Evolutionary conservation across 2,888 invertebrate genomes (phyloP), one percentile per base, ranked within the genome.

Genomic region (Drosophila anceps): DNA sequence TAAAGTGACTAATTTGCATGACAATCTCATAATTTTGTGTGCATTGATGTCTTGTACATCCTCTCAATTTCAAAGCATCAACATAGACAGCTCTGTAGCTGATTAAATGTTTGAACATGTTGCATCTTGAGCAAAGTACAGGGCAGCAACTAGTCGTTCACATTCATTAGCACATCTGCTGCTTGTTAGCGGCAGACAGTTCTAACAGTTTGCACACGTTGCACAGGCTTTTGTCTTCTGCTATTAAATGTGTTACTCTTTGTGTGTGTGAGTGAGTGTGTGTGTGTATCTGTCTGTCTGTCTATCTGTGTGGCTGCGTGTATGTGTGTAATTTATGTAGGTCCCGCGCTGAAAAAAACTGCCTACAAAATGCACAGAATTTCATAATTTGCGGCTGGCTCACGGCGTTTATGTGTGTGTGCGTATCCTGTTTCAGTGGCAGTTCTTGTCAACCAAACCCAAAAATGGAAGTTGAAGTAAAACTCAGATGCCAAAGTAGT

Each of bases 301-400:
- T 24, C 8, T 27, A 4, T 27, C 7, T 2, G 4, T 3, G 18
- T 18, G 18, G 5, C 7, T 8, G 4, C 7, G n/a, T 46, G 43
- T 13, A 48, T 70, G 51, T 57, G 44, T 65, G 53, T 80, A 79
- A 76, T 79, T 77, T 76, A 76, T 80, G 74, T 77, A 64, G 74
- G 72, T 68, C 72, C 66, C 51, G 67, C 66, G 69, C 75, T 75
- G 69, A 76, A 66, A 76, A 50, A 64, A 68, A 46, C 18, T 18
- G 29, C 12, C 76, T 66, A 65, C 78, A 76, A 81, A 74, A 81
- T 78, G 69, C 65, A 71, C 35, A 55, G 54, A 71, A 58, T 67
- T 73, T 81, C 76, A 79, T 73, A 73, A 71, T 72, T 79, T 79
- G 68, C 33, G 69, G 66, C 46, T 51, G 63, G 24, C 61, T 53